Percentiles rank a stretch among this genome's conserved stretches.
Evolutionary conservation across 2,113 vertebrate genomes (phyloP).

Genomic region (Gallinago paraguaiae): DNA sequence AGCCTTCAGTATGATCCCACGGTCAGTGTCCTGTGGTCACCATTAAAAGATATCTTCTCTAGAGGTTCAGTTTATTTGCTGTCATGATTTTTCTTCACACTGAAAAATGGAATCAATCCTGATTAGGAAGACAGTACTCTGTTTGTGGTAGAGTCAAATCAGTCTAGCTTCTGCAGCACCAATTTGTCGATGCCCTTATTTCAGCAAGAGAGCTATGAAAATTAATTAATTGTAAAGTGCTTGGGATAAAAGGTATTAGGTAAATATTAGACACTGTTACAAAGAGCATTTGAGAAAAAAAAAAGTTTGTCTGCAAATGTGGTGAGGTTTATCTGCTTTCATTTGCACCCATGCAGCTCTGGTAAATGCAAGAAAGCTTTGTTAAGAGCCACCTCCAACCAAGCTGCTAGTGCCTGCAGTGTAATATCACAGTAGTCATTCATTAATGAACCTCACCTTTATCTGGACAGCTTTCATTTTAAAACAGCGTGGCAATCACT

Average conservation of each 20-base stretch:
- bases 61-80: not conserved
- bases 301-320: not conserved
- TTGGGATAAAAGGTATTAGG: not conserved
- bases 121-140: not conserved
- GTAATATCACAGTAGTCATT: not conserved
- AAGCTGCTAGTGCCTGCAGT: not conserved
- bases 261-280: not conserved
- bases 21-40: not conserved
- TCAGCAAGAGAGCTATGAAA: not conserved
- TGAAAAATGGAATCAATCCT: not conserved
- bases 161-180: not conserved
- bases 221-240: not conserved
- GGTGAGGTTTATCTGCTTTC: not conserved
- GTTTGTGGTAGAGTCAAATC: not conserved
- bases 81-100: not conserved
- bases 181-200: not conserved
- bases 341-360: not conserved
- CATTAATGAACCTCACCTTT: conserved; percentile 30
- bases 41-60: not conserved
- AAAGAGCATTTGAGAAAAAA: not conserved
- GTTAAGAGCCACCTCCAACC: not conserved
- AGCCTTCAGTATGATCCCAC: accelerated
- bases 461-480: conserved; percentile 10
- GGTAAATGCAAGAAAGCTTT: not conserved
- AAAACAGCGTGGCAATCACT: not conserved